Evolutionary conservation across 1,140 invertebrate species (phyloP).

Genomic region (Octopus sinensis): DNA sequence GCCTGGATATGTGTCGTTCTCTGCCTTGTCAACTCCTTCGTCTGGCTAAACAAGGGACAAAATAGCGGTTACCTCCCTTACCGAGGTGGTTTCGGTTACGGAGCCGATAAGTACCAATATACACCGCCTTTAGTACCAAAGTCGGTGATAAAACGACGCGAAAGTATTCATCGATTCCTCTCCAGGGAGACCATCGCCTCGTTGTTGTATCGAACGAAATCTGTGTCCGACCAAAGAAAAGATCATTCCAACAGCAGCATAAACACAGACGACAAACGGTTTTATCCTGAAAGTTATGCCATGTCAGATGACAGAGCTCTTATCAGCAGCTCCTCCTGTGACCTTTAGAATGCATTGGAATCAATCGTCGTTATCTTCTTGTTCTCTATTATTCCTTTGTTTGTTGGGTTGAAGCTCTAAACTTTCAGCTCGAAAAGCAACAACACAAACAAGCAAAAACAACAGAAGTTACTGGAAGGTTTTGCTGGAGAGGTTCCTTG

Average conservation of each 20-base stretch:
- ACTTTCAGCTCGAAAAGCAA: too few relatives aligned
- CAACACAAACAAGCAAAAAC: too few relatives aligned
- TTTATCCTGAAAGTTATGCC: neutral
- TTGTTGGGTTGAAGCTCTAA: too few relatives aligned
- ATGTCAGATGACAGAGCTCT: neutral
- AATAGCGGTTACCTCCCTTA: slow-evolving; percentile 15
- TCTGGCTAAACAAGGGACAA: slow-evolving; percentile 46
- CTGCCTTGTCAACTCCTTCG: slow-evolving; percentile 40
- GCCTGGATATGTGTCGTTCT: slow-evolving; percentile 50
- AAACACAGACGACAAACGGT: neutral
- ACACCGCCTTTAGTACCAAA: neutral
- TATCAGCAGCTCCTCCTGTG: neutral
- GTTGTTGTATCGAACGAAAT: neutral
- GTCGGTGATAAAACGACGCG: neutral
- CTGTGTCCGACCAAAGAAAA: neutral
- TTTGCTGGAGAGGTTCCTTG: too few relatives aligned
- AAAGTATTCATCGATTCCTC: neutral
- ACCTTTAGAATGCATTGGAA: too few relatives aligned
- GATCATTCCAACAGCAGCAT: neutral
- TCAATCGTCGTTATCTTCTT: too few relatives aligned
- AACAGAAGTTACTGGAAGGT: too few relatives aligned
- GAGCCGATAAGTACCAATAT: neutral
- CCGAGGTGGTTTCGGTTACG: slow-evolving; percentile 3
- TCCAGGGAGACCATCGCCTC: neutral
- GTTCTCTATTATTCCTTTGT: too few relatives aligned